Evolutionary conservation across 2,113 vertebrate genomes (phyloP).

Genomic region (Heptranchias perlo): DNA sequence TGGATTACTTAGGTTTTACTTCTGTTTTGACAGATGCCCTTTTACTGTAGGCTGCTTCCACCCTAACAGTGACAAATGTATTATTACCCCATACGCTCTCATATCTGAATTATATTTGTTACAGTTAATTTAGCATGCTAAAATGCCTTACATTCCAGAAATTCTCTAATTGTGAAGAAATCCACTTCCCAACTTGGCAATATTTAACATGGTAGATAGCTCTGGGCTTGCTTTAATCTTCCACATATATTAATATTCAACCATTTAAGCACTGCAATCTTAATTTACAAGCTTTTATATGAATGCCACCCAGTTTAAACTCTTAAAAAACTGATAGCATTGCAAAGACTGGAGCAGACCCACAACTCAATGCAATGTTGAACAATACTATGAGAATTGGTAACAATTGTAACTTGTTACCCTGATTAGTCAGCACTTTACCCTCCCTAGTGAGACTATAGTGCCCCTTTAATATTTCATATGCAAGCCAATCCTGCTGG

Average conservation of each 20-base stretch:
- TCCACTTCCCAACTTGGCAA: not conserved
- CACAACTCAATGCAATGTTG: too few species aligned
- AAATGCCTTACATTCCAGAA: not conserved
- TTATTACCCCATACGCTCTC: not conserved
- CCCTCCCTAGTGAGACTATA: too few species aligned
- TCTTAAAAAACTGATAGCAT: not conserved
- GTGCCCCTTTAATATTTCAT: too few species aligned
- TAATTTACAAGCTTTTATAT: not conserved
- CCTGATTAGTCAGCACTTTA: too few species aligned
- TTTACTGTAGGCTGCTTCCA: not conserved
- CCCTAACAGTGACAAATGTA: not conserved
- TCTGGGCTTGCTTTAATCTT: not conserved
- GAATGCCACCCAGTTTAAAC: not conserved
- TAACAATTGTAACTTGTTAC: too few species aligned
- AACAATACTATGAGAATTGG: too few species aligned
- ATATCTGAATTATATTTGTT: constrained; percentile 2
- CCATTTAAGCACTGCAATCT: not conserved
- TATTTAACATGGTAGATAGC: not conserved
- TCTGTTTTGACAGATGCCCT: not conserved
- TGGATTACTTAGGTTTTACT: not conserved
- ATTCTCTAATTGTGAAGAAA: not conserved
- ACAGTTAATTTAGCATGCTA: not conserved
- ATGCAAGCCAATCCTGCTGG: not conserved
- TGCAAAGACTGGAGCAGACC: not conserved
- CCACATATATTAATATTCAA: not conserved